phyloP scores from a whole-genome alignment of 2,888 invertebrate species.

The Uropetala carovei region DNA sequence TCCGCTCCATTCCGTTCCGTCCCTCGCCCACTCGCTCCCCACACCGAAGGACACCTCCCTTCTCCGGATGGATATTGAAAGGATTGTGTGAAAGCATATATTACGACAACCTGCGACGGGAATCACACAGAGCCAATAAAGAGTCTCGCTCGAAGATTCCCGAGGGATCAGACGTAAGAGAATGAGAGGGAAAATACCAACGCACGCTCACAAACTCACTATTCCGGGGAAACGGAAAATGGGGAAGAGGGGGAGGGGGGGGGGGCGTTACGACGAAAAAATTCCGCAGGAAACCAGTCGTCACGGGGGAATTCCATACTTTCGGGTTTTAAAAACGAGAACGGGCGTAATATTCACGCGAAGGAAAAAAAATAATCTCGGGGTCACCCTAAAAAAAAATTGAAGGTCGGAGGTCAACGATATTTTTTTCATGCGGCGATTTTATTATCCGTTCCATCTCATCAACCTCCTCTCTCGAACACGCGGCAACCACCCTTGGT shows the following conservation, averaged over 20 bases:
- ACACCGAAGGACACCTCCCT: no score
- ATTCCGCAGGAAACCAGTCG: no score
- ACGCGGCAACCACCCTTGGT: background rate
- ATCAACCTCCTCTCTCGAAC: background rate
- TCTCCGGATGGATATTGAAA: background rate
- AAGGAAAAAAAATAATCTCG: background rate
- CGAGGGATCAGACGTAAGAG: no score
- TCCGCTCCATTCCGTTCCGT: background rate
- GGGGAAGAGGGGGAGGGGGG: no score
- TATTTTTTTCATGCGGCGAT: background rate
- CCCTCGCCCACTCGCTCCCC: background rate
- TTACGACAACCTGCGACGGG: conserved; percentile 15
- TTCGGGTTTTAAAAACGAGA: background rate
- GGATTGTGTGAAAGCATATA: background rate
- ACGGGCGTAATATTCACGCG: background rate
- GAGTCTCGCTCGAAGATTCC: background rate
- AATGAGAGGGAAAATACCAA: no score
- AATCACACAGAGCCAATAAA: conserved; percentile 4
- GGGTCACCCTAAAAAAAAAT: background rate
- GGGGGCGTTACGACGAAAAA: no score
- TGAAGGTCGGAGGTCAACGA: background rate
- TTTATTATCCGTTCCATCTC: background rate
- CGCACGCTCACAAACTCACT: no score
- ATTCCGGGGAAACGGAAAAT: no score
- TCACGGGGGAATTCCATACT: no score